Conservation (phyloP, 2,113 vertebrate genomes). For the Vulpes vulpes region DNA sequence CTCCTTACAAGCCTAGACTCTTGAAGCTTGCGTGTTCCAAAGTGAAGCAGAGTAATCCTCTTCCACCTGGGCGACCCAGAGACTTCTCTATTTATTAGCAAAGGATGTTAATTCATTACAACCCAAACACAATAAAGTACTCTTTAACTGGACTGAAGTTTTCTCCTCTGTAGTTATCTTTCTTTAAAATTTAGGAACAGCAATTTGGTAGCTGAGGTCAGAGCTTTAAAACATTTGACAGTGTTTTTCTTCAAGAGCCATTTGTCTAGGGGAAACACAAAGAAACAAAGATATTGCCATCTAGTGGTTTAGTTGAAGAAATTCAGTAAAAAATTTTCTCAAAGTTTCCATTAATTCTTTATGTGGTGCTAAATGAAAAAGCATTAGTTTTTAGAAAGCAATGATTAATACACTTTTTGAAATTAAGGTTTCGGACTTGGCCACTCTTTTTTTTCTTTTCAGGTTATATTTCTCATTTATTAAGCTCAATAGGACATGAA, state of each 20-base stretch:
- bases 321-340: conserved; percentile 51
- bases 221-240: neutral
- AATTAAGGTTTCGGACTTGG: neutral
- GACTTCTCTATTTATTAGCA: neutral
- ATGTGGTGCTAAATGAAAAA: neutral
- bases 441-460: neutral
- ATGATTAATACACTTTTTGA: neutral
- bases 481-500: conserved; percentile 20
- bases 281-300: conserved; percentile 77
- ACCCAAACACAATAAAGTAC: neutral
- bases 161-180: neutral
- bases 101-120: neutral
- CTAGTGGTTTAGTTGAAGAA: conserved; percentile 76
- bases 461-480: neutral
- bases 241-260: neutral
- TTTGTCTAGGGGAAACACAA: conserved; percentile 21
- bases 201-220: neutral
- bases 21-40: neutral
- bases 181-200: neutral
- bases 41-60: neutral
- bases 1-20: neutral
- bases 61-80: neutral
- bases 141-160: neutral
- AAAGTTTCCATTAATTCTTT: neutral
- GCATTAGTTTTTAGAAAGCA: neutral